Percentiles rank a stretch among this genome's conserved stretches.
phyloP scores from a whole-genome alignment of 2,888 invertebrate genomes.

The Deladenus siricidicola region DNA sequence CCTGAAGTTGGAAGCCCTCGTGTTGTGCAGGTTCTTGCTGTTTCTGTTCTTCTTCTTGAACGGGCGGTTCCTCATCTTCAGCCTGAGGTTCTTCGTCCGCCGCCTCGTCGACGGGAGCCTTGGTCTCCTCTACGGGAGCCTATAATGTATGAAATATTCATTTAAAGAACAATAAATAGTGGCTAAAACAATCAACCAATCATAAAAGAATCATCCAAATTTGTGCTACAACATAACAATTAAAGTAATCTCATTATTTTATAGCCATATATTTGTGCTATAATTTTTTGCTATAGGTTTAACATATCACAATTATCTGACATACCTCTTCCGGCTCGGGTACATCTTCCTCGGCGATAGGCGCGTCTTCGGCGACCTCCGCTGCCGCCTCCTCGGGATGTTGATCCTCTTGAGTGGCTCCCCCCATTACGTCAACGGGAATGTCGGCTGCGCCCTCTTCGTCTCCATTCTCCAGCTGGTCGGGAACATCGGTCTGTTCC shows the following conservation, averaged over 20 bases:
- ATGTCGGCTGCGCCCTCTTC: constrained; percentile 28
- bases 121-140: too few species aligned
- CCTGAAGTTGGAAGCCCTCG: constrained; percentile 44
- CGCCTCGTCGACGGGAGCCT: constrained; percentile 24
- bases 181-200: too few species aligned
- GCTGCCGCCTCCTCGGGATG: constrained; percentile 11
- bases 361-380: constrained; percentile 16
- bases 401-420: constrained; percentile 18
- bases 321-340: too few species aligned
- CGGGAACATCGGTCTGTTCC: constrained; percentile 7
- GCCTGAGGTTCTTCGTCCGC: constrained; percentile 19
- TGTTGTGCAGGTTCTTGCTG: constrained; percentile 10
- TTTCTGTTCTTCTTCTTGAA: constrained; percentile 4
- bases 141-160: too few species aligned
- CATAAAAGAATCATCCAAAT: too few species aligned
- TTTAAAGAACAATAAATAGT: too few species aligned
- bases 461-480: constrained; percentile 12
- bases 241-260: too few species aligned
- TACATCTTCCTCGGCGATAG: constrained; percentile 15
- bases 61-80: constrained; percentile 15
- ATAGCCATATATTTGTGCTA: too few species aligned
- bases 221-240: too few species aligned
- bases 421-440: constrained; percentile 27
- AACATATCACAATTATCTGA: constrained; percentile 12
- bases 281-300: too few species aligned